phyloP scores from a whole-genome alignment of 1,140 invertebrate species.

The Trichonephila clavata region DNA sequence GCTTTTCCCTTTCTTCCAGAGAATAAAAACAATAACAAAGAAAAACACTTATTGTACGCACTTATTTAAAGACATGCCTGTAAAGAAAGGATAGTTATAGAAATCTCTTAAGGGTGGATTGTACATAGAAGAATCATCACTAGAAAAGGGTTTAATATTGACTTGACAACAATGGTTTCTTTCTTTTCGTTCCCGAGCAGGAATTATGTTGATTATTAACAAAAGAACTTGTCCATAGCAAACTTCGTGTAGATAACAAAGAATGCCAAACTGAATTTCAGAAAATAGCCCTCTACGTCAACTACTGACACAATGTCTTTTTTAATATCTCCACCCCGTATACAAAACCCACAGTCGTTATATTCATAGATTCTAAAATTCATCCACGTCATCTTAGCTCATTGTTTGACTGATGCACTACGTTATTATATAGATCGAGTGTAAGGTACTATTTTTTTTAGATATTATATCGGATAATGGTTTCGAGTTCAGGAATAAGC shows the following conservation, averaged over 20 bases:
- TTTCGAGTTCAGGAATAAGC: background rate
- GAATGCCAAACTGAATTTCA: background rate
- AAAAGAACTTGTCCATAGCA: background rate
- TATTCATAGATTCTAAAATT: background rate
- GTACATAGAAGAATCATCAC: background rate
- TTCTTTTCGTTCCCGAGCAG: background rate
- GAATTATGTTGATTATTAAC: background rate
- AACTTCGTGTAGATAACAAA: background rate
- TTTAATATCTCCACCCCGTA: background rate
- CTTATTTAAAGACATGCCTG: constrained; percentile 1
- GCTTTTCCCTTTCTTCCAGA: background rate
- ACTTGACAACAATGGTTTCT: background rate
- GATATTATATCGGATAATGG: background rate
- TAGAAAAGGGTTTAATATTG: background rate
- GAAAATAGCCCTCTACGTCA: background rate
- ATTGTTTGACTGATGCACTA: background rate
- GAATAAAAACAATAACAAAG: background rate
- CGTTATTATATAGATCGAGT: background rate
- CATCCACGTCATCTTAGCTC: no score
- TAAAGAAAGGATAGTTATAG: background rate
- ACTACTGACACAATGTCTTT: background rate
- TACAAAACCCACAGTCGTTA: background rate
- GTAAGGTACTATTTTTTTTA: background rate
- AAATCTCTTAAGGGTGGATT: background rate
- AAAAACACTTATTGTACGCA: background rate